Evolutionary conservation across 2,888 invertebrate species (phyloP).

Genomic region (Papilio protenor): DNA sequence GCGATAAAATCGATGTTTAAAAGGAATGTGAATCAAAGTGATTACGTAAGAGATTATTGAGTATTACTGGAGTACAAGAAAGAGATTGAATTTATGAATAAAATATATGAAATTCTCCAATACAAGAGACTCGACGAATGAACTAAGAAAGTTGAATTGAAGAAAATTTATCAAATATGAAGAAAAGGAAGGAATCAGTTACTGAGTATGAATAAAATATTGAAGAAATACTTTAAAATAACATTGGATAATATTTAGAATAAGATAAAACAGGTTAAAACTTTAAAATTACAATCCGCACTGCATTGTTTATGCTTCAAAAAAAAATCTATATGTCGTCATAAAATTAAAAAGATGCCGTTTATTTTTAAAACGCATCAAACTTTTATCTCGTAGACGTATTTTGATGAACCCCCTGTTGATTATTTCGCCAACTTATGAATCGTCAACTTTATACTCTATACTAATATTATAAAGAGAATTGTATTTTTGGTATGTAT

Average conservation of each 20-base stretch:
- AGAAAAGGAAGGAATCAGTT: neutral
- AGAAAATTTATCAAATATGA: neutral
- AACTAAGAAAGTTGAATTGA: neutral
- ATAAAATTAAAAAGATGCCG: neutral
- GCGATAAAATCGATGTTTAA: slow-evolving; percentile 14
- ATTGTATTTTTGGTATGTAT: too few relatives aligned
- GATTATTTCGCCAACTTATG: too few relatives aligned
- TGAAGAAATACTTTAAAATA: neutral
- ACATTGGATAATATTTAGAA: neutral
- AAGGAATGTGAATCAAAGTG: slow-evolving; percentile 1
- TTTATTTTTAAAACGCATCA: neutral
- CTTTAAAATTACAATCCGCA: neutral
- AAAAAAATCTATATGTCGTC: neutral
- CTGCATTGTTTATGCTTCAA: neutral
- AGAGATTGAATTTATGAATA: too few relatives aligned
- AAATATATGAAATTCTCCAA: too few relatives aligned
- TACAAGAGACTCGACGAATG: neutral
- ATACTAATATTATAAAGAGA: too few relatives aligned
- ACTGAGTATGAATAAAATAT: neutral
- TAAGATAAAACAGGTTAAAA: too few relatives aligned
- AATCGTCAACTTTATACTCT: neutral
- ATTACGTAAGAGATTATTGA: neutral
- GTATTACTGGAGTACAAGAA: neutral
- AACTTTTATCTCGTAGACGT: neutral
- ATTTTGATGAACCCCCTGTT: too few relatives aligned